These are phyloP conservation scores for Kobus ellipsiprymnus DNA, from an alignment of 2,113 vertebrate species.

Conservation along the genomic window DNA sequence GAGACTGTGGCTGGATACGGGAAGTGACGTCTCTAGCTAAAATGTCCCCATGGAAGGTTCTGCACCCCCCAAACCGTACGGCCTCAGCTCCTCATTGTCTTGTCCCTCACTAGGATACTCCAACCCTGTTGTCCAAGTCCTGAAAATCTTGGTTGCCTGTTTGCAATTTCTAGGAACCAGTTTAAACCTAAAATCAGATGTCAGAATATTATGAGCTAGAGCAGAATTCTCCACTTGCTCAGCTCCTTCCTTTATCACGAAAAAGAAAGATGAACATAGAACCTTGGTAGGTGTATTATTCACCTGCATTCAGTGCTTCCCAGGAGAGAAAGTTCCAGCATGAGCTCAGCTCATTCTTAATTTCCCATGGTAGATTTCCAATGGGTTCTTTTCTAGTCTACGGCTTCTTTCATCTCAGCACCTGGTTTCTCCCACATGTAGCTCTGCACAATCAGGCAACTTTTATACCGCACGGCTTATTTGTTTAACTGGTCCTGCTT, in stretches of 20 bases:
- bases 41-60: not conserved
- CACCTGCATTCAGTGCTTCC: constrained; percentile 53
- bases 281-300: constrained; percentile 57
- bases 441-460: constrained; percentile 3
- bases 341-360: constrained; percentile 55
- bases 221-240: constrained; percentile 31
- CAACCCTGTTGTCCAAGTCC: constrained; percentile 9
- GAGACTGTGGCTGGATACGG: not conserved
- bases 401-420: constrained; percentile 61
- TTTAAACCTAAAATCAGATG: constrained; percentile 37
- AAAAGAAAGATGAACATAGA: not conserved
- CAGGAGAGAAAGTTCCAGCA: constrained; percentile 63
- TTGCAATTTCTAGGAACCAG: constrained; percentile 14
- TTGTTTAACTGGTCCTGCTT: constrained; percentile 62
- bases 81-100: not conserved
- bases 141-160: constrained; percentile 4
- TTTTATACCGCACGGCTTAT: constrained; percentile 32
- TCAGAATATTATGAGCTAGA: constrained; percentile 52
- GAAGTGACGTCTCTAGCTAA: not conserved
- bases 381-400: constrained; percentile 55
- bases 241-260: constrained; percentile 29
- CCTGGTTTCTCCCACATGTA: constrained; percentile 57
- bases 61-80: not conserved
- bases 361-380: constrained; percentile 66
- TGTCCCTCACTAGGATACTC: not conserved